Evolutionary conservation across 2,113 vertebrate species (phyloP).

Genomic region (Nothobranchius furzeri): DNA sequence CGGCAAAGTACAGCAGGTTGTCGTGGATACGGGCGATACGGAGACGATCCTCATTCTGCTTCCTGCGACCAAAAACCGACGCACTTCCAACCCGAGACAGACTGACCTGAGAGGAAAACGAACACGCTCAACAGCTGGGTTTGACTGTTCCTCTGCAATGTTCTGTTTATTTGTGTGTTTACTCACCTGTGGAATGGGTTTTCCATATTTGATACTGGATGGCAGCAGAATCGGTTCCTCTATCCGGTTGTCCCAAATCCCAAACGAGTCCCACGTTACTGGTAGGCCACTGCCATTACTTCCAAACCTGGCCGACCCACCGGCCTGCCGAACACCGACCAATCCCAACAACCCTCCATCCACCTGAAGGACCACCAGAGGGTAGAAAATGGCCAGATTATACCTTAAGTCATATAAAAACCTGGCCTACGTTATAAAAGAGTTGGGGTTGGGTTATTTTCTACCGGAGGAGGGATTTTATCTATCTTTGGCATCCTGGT

Average conservation of each 20-base stretch:
- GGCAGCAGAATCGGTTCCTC: slow-evolving; percentile 90
- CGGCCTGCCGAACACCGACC: slow-evolving; percentile 29
- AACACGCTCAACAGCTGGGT: neutral
- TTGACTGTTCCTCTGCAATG: no score
- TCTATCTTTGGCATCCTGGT: no score
- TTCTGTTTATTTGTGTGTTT: neutral
- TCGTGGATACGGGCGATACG: slow-evolving; percentile 77
- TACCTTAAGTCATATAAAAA: neutral
- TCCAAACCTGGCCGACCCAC: slow-evolving; percentile 71
- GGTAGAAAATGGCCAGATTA: neutral
- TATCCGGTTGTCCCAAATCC: slow-evolving; percentile 92
- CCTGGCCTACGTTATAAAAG: no score
- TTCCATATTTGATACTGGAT: slow-evolving; percentile 87
- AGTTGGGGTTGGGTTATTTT: no score
- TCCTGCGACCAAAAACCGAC: slow-evolving; percentile 85
- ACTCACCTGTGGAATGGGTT: slow-evolving; percentile 80
- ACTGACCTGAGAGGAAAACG: slow-evolving; percentile 72
- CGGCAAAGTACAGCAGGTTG: slow-evolving; percentile 87
- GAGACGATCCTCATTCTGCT: slow-evolving; percentile 88
- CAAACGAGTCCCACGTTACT: slow-evolving; percentile 88
- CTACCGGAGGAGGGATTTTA: no score
- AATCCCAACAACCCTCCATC: neutral
- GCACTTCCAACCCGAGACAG: slow-evolving; percentile 82
- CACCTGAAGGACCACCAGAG: slow-evolving; percentile 17
- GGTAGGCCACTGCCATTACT: slow-evolving; percentile 71